Conservation (phyloP, 2,888 invertebrate genomes). For the Phymatocera aterrima region DNA sequence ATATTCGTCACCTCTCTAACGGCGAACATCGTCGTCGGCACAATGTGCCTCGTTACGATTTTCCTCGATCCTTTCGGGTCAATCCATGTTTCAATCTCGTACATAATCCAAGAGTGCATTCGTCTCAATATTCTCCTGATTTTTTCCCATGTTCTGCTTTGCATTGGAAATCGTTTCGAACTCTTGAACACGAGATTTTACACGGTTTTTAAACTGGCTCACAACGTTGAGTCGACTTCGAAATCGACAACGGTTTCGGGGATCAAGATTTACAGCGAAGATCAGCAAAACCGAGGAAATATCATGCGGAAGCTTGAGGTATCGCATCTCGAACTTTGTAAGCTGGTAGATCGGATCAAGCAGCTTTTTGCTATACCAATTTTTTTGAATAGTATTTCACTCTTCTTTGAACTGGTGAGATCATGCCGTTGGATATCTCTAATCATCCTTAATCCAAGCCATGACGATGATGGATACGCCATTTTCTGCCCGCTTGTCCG, state of each 20-base stretch:
- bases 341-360: not conserved
- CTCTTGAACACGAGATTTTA: not conserved
- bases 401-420: not conserved
- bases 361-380: not conserved
- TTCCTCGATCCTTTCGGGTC: not conserved
- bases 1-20: not conserved
- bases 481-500: too few relatives aligned
- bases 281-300: not conserved
- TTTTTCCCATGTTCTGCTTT: not conserved
- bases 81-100: too few relatives aligned
- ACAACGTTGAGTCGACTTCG: too few relatives aligned
- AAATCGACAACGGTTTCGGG: not conserved
- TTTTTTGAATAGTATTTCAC: not conserved
- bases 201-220: not conserved
- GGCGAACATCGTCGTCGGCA: not conserved
- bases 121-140: not conserved
- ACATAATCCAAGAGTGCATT: not conserved
- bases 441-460: too few relatives aligned
- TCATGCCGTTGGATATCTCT: not conserved
- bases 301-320: not conserved
- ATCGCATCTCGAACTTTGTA: not conserved
- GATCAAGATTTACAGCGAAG: not conserved
- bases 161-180: not conserved
- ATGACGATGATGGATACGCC: too few relatives aligned
- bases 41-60: not conserved